These are phyloP conservation scores for Isotomurus palustris DNA, from an alignment of 2,888 invertebrate genomes.

Conservation along the genomic window DNA sequence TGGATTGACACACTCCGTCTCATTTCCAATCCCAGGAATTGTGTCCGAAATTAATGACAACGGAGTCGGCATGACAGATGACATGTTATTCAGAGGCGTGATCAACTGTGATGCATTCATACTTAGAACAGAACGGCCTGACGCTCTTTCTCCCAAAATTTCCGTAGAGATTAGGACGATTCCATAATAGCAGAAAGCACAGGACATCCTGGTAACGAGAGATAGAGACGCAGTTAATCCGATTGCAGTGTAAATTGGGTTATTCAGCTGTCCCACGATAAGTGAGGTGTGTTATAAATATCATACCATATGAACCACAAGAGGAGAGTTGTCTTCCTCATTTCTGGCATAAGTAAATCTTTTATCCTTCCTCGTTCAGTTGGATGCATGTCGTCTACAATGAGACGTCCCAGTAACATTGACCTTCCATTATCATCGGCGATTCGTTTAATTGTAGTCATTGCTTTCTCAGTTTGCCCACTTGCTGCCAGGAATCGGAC, in stretches of 20 bases:
- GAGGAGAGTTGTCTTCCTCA: conserved; percentile 75
- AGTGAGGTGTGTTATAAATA: too few species aligned
- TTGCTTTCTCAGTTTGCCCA: conserved; percentile 79
- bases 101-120: conserved; percentile 4
- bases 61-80: conserved; percentile 10
- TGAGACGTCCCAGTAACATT: conserved; percentile 77
- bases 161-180: conserved; percentile 92
- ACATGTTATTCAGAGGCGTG: neutral
- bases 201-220: conserved; percentile 67
- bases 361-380: conserved; percentile 61
- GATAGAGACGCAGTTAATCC: neutral
- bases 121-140: conserved; percentile 3
- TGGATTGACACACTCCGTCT: conserved; percentile 48
- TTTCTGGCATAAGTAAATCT: conserved; percentile 68
- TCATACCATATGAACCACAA: conserved; percentile 91
- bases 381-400: conserved; percentile 62
- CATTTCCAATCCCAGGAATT: too few species aligned
- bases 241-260: neutral
- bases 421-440: conserved; percentile 84
- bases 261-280: too few species aligned
- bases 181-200: conserved; percentile 93
- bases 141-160: conserved; percentile 48
- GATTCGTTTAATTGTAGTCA: conserved; percentile 76
- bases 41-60: neutral
- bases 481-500: conserved; percentile 81